Percentiles rank a stretch among this genome's conserved stretches.
phyloP scores from a whole-genome alignment of 1,140 invertebrate species.

The Zaprionus ornatus region DNA sequence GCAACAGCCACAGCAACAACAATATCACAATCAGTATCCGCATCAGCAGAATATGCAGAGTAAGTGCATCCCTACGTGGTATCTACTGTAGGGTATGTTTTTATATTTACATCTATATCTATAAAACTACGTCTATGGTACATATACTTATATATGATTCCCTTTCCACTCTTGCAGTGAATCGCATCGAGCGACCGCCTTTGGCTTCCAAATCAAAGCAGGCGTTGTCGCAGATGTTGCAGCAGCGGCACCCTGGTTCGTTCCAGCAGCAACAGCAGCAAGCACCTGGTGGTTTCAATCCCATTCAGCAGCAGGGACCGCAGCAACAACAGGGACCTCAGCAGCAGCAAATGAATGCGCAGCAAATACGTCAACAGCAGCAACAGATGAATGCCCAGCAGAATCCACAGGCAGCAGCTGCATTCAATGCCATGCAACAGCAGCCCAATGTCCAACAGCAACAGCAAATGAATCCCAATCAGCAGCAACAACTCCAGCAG shows the following conservation, averaged over 20 bases:
- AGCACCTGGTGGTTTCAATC: constrained; percentile 84
- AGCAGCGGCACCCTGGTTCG: constrained; percentile 86
- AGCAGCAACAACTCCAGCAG: constrained; percentile 77
- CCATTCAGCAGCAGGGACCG: constrained; percentile 84
- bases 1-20: constrained; percentile 57
- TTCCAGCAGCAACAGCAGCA: constrained; percentile 84
- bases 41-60: constrained; percentile 74
- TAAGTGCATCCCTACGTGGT: constrained; percentile 27
- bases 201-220: constrained; percentile 91
- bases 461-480: constrained; percentile 80
- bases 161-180: constrained; percentile 83
- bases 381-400: constrained; percentile 55
- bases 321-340: constrained; percentile 69
- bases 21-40: constrained; percentile 70
- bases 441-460: constrained; percentile 70
- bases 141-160: neutral
- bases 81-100: neutral
- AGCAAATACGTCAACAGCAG: constrained; percentile 56
- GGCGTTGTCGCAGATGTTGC: constrained; percentile 93
- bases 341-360: constrained; percentile 53
- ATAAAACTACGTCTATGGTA: too few relatives aligned
- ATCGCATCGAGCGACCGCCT: constrained; percentile 88
- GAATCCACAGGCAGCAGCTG: constrained; percentile 68
- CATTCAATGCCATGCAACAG: constrained; percentile 84
- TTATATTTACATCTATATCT: too few relatives aligned